Evolutionary conservation across 35 echinoderm and acorn worm species (phyloP), one percentile per base, ranked within the genome.

Genomic region (Anneissia japonica): DNA sequence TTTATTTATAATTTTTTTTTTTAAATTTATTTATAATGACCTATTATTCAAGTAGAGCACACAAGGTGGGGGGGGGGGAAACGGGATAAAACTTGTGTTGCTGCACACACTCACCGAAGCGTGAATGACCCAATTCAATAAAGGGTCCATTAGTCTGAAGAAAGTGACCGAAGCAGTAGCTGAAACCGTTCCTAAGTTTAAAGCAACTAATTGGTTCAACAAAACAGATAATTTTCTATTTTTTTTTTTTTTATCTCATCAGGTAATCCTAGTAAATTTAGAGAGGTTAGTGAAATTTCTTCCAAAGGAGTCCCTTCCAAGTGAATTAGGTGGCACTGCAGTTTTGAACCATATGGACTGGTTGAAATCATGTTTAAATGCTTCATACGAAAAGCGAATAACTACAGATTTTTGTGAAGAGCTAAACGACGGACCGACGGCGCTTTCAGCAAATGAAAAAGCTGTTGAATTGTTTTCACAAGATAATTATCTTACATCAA

Each of bases 211-310:
- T n/a, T n/a, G n/a, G n/a, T n/a, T n/a, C n/a, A n/a, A n/a, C n/a
- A 64, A 64, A 64, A 28, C 28, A 13, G 12, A 41, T n/a, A 35
- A 23, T 76, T 23, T 17, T n/a, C 32, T 81, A 72, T 45, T 46
- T 84, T 79, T 85, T 26, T 73, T 90, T 29, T 74, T 81, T 30
- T 78, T 64, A 34, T 64, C 35, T 82, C 51, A 10, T 9, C 55
- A 97, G 94, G 91, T 97, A 38, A 97, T 91, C 17, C 84, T 97
- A 74, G 94, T 97, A 38, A 97, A 88, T 82, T 87, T 91, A 75
- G 94, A 97, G 74, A 89, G 91, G 55, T 80, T 97, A 76, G 90
- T 91, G 46, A 84, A 88, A 0, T 97, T 90, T 84, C 79, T 99
- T 41, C 96, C 96, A 76, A 86, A 90, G 9, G 93, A 89, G 39